A percentile compares a stretch with the other conserved stretches of the same genome.
These are phyloP conservation scores for Chorisops tibialis DNA, from an alignment of 2,888 invertebrate species.

Conservation along the genomic window DNA sequence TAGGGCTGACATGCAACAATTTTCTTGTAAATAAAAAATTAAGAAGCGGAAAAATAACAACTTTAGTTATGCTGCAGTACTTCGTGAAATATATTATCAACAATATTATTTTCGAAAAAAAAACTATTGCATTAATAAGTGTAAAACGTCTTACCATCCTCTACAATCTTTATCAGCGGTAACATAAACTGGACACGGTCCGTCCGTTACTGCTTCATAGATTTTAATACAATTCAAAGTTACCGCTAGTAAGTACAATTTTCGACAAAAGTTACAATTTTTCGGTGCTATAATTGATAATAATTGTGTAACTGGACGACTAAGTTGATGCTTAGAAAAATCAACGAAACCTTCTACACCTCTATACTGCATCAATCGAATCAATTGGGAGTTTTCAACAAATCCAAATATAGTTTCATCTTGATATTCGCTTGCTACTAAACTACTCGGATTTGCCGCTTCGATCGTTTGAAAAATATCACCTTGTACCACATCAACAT, in stretches of 20 bases:
- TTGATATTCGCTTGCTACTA: constrained; percentile 47
- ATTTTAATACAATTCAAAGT: constrained; percentile 38
- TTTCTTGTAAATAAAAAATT: no score
- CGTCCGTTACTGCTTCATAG: constrained; percentile 41
- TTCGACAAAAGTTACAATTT: constrained; percentile 26
- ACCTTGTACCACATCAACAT: constrained; percentile 51
- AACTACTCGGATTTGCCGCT: constrained; percentile 53
- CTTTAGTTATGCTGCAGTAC: no score
- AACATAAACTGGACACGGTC: constrained; percentile 31
- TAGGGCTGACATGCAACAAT: no score
- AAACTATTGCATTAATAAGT: no score
- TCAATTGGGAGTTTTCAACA: constrained; percentile 47
- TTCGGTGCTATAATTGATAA: constrained; percentile 12
- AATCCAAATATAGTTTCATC: constrained; percentile 56
- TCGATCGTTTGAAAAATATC: constrained; percentile 56
- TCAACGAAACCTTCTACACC: constrained; percentile 49
- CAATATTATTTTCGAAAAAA: no score
- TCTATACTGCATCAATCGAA: constrained; percentile 44
- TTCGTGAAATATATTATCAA: no score
- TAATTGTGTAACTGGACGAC: constrained; percentile 4
- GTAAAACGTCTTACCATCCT: no score
- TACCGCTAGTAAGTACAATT: constrained; percentile 38
- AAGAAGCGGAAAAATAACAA: no score
- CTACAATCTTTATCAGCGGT: not conserved
- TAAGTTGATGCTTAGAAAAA: constrained; percentile 38